These are phyloP conservation scores for Ceraclea dissimilis DNA, from an alignment of 2,888 invertebrate species.

Conservation along the genomic window DNA sequence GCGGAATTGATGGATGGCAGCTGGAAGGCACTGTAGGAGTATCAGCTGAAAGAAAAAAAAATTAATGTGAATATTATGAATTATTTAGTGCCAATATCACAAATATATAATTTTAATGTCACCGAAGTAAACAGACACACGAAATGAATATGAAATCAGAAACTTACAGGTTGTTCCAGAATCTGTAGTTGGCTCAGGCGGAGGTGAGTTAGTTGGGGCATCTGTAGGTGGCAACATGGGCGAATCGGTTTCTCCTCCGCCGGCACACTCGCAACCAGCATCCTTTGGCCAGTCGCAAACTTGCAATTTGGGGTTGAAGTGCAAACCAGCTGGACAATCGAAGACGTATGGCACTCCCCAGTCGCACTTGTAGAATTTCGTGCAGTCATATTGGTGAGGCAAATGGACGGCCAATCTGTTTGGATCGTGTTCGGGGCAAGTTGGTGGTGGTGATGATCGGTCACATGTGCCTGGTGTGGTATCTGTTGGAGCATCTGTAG, in stretches of 20 bases:
- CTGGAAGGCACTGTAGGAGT: not conserved
- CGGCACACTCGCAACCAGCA: slow-evolving; percentile 15
- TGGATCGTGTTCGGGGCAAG: not conserved
- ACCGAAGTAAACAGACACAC: too few species aligned
- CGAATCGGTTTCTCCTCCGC: too few species aligned
- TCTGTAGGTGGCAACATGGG: too few species aligned
- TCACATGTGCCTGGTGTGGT: not conserved
- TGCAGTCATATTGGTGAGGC: slow-evolving; percentile 25
- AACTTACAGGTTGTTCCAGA: too few species aligned
- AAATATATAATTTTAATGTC: too few species aligned
- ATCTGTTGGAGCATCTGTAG: too few species aligned
- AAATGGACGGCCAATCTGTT: slow-evolving; percentile 19
- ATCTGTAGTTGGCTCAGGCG: too few species aligned
- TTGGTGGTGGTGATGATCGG: not conserved
- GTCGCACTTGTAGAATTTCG: slow-evolving; percentile 25
- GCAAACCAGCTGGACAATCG: slow-evolving; percentile 18
- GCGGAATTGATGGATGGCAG: not conserved
- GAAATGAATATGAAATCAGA: too few species aligned
- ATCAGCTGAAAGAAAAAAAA: too few species aligned
- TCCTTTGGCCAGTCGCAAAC: slow-evolving; percentile 22
- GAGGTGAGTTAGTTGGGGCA: too few species aligned
- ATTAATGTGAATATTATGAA: too few species aligned
- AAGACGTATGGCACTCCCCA: slow-evolving; percentile 18
- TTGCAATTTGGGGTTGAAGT: slow-evolving; percentile 20
- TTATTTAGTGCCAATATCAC: too few species aligned